Percentiles rank a stretch among this genome's conserved stretches.
Conservation (phyloP, 2,888 invertebrate genomes). For the Andrena trimmerana region DNA sequence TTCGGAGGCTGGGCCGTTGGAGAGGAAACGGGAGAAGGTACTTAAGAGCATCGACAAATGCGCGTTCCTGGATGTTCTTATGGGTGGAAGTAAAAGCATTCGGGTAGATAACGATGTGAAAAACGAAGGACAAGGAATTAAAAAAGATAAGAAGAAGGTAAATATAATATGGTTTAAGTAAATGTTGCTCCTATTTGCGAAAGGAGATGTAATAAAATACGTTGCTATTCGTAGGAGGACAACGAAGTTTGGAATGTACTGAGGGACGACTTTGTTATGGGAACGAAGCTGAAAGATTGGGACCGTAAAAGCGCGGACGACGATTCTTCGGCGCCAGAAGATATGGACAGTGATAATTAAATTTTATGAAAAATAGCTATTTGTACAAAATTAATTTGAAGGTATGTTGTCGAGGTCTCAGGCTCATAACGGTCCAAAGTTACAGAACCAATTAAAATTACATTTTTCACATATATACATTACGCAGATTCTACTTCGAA, state of each 20-base stretch:
- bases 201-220: not conserved
- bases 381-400: slow-evolving; percentile 22
- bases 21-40: slow-evolving; percentile 91
- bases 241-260: slow-evolving; percentile 85
- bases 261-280: slow-evolving; percentile 95
- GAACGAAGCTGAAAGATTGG: slow-evolving; percentile 96
- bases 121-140: slow-evolving; percentile 84
- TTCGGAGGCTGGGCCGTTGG: slow-evolving; percentile 90
- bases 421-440: not conserved
- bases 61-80: slow-evolving; percentile 91
- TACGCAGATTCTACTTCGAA: not conserved
- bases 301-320: slow-evolving; percentile 89
- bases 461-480: not conserved
- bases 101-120: slow-evolving; percentile 86
- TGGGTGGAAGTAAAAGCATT: slow-evolving; percentile 87
- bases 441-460: slow-evolving; percentile 18
- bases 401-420: slow-evolving; percentile 27
- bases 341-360: slow-evolving; percentile 77
- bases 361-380: slow-evolving; percentile 23
- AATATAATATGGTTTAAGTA: slow-evolving; percentile 54
- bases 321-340: slow-evolving; percentile 79
- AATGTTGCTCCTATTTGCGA: not conserved
- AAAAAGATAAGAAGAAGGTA: slow-evolving; percentile 84
- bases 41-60: slow-evolving; percentile 92
- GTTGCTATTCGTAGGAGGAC: slow-evolving; percentile 40